These are phyloP conservation scores for Saguinus imperator DNA, from an alignment of 2,113 vertebrate species.

Conservation along the genomic window DNA sequence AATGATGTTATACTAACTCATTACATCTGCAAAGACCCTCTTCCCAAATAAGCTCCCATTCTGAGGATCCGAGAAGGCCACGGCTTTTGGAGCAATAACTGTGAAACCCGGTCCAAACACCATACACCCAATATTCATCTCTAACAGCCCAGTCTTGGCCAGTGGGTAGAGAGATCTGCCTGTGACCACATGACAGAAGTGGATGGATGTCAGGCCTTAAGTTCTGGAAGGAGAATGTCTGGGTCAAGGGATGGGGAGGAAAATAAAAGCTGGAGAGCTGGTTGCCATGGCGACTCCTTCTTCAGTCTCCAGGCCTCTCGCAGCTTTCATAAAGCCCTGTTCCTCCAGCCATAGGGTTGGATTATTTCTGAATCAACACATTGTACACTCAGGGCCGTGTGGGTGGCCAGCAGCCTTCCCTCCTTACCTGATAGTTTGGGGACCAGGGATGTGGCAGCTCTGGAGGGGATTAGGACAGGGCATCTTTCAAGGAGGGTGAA, in stretches of 20 bases:
- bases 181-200: too few relatives aligned
- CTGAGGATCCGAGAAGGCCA: neutral
- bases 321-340: neutral
- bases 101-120: accelerated
- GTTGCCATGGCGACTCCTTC: neutral
- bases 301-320: neutral
- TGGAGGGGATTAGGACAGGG: neutral
- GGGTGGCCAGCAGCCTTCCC: neutral
- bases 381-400: neutral
- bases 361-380: neutral
- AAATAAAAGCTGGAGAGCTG: neutral
- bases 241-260: neutral
- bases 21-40: neutral
- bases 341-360: accelerated
- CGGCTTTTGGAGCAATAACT: neutral
- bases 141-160: neutral
- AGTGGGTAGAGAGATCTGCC: neutral
- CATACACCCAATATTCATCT: accelerated
- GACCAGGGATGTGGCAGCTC: too few relatives aligned
- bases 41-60: neutral
- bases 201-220: neutral
- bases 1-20: neutral
- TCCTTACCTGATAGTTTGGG: neutral
- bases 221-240: neutral
- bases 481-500: neutral